Base-by-base conservation (phyloP, 2,113 vertebrate genomes). In the Bambusicola thoracicus region DNA sequence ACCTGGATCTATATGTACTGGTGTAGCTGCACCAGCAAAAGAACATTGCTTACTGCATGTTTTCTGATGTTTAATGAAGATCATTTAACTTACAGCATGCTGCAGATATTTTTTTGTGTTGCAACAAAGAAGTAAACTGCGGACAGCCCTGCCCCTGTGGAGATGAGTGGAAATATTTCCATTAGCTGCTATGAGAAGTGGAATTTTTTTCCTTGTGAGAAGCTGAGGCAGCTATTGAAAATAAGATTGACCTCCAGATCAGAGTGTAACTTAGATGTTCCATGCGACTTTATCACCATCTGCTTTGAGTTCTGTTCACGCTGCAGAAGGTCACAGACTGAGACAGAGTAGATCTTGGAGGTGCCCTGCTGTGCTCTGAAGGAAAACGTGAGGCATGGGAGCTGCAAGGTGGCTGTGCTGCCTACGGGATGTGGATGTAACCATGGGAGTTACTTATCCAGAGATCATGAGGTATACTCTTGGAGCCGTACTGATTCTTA, bases 181-280 rank as follows among this genome's bases (percentile, higher is more conserved):
- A 14, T 90, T 78, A 69, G 68, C 11, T 90, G 29, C 55, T 73
- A 49, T 16, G 22, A 51, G 41, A 80, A 79, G 75, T 62, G 34
- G 44, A 74, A 2, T 1, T 65, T 81, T 87, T 68, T n/a, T 56
- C 59, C 61, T 63, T 0, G 1, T 2, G 10, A 83, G 91, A 41
- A 87, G 51, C 66, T 74, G 77, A 67, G 94, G 56, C 27, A 86
- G 55, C 69, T 84, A 46, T 10, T 75, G 88, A 85, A 90, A 95
- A 92, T 85, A 96, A 90, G 73, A 53, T 48, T 93, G 90, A 95
- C 84, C 91, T 91, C 43, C 40, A 59, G 85, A 85, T 82, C 53
- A 68, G 81, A 14, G 49, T 38, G 15, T 46, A 78, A 86, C 84
- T 89, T 86, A 51, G 82, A 79, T 76, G 77, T 84, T 81, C 81